These are phyloP conservation scores for Drosophila cognata DNA, from an alignment of 2,888 invertebrate genomes.

Conservation along the genomic window DNA sequence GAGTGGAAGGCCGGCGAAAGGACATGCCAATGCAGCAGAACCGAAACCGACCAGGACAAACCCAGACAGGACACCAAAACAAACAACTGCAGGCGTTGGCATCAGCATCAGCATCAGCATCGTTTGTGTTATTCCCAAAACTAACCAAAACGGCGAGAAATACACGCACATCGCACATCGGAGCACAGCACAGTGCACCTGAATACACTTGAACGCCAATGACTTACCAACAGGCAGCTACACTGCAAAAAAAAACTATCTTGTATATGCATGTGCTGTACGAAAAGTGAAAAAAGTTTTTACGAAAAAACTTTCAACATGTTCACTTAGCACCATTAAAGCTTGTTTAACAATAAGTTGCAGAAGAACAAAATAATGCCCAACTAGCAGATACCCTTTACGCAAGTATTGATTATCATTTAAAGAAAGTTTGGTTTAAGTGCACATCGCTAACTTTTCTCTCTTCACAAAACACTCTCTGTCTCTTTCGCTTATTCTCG, in stretches of 20 bases:
- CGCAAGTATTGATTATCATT: not conserved
- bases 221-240: conserved; percentile 10
- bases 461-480: not conserved
- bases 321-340: not conserved
- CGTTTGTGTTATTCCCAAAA: conserved; percentile 32
- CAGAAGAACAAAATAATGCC: not conserved
- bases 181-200: conserved; percentile 1
- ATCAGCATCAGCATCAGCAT: not conserved
- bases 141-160: conserved; percentile 23
- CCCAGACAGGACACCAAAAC: conserved; percentile 29
- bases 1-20: conserved; percentile 51
- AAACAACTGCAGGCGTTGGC: conserved; percentile 55
- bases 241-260: not conserved
- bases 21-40: conserved; percentile 43
- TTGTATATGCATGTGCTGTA: not conserved
- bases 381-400: not conserved
- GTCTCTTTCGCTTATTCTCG: not conserved
- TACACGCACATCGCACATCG: conserved; percentile 21
- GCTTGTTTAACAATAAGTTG: conserved; percentile 11
- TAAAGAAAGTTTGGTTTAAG: not conserved
- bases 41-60: not conserved
- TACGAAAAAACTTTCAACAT: not conserved
- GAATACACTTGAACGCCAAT: conserved; percentile 25
- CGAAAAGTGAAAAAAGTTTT: not conserved
- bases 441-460: not conserved